phyloP scores from a whole-genome alignment of 1,140 invertebrate species.

The Drosophila willistoni region DNA sequence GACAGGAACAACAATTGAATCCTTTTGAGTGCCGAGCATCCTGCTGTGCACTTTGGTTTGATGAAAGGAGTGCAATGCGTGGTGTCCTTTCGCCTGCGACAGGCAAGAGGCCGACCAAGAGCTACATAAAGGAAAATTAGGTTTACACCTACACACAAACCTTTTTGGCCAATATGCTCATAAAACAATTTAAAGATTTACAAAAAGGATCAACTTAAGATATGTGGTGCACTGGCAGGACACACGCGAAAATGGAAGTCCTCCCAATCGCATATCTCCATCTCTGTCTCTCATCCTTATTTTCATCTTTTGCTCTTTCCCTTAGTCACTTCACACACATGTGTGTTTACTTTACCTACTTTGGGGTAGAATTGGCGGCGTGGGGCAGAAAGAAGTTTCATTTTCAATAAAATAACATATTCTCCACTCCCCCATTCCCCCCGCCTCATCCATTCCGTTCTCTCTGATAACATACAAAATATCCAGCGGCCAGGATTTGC shows the following conservation, averaged over 20 bases:
- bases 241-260: slow-evolving; percentile 44
- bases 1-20: slow-evolving; percentile 33
- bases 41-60: slow-evolving; percentile 58
- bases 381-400: slow-evolving; percentile 49
- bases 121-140: slow-evolving; percentile 75
- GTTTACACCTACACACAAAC: slow-evolving; percentile 68
- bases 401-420: slow-evolving; percentile 78
- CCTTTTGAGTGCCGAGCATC: slow-evolving; percentile 26
- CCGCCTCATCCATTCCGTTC: background rate
- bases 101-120: slow-evolving; percentile 34
- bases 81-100: slow-evolving; percentile 53
- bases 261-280: background rate
- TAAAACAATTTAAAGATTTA: slow-evolving; percentile 81
- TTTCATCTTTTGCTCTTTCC: slow-evolving; percentile 23
- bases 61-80: background rate
- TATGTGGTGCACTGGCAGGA: slow-evolving; percentile 56
- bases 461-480: slow-evolving; percentile 75
- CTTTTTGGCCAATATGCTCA: slow-evolving; percentile 68
- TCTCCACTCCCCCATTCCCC: slow-evolving; percentile 13
- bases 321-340: slow-evolving; percentile 27
- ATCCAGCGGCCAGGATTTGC: slow-evolving; percentile 74
- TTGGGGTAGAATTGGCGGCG: slow-evolving; percentile 13
- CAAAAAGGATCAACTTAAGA: slow-evolving; percentile 69
- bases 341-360: slow-evolving; percentile 69
- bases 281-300: slow-evolving; percentile 22